Evolutionary conservation across 2,797 vertebrate species (phyloP), one percentile per base, ranked within the genome.

Genomic region (Chaetodon trifasciatus): DNA sequence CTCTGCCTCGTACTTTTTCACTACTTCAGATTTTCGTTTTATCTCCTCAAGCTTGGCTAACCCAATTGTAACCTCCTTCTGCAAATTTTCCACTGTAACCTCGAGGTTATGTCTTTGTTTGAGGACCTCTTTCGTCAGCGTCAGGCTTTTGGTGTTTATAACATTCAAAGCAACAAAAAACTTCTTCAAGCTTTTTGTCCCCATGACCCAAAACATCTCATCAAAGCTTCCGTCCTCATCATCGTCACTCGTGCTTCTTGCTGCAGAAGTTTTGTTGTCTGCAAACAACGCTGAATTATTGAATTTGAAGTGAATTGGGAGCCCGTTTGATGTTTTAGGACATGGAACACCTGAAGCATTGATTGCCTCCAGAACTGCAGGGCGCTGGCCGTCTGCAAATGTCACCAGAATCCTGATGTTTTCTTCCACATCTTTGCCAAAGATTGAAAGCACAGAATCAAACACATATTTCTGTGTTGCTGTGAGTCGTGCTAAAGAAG

Each of bases 201-300:
- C 85, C 74, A 87, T 87, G n/a, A 77, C 17, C 90, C 91, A 92
- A 74, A 84, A 85, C 84, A 90, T 84, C 57, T 87, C 0, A 44
- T 88, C 57, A 68, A 88, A 86, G 32, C 13, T 55, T 2, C 5
- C 75, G 4, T 57, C 75, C 0, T 62, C 74, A 2, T 70, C 61
- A 7, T 74, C 76, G 0, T 0, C 28, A 16, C 13, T 7, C 4
- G 0, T 17, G 2, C 8, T 19, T 0, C 5, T 35, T 8, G 1
- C 46, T 17, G 57, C 58, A 8, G 73, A 40, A 19, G 58, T 19
- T 35, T 13, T 63, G 32, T 76, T 84, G 0, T 68, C 3, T 5
- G 82, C 80, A 86, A 90, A 93, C 55, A 92, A 9, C 0, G 79
- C 83, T n/a, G 89, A 91, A 4, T 90, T 92, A 23, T 91, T 93